Base-by-base conservation (phyloP, 2,797 vertebrate genomes). In the Clarias laeviceps region DNA sequence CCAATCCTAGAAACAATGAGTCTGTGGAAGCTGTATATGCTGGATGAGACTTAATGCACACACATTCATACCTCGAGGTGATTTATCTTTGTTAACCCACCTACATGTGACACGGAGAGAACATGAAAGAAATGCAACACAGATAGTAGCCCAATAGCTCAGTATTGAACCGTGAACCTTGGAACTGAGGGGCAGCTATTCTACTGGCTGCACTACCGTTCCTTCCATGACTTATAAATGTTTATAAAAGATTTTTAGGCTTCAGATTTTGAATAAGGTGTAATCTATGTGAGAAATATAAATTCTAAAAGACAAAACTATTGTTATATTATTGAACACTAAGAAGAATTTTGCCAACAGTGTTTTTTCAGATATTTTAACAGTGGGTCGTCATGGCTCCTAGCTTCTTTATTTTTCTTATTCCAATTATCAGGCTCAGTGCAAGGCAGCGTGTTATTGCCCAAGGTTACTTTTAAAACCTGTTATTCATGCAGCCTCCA, bases 371-470 rank as follows among this genome's bases (percentile, higher is more conserved):
- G 37, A n/a, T 40, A 40, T 73, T 54, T 27, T 54, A 74, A 59
- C 29, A 34, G 54, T 7, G 1, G 17, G n/a, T 11, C 50, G 56
- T 92, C 91, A 83, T 89, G 92, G 87, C 85, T n/a, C 34, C 87
- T 83, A 82, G 84, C 57, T 68, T 34, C 50, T 17, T 89, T 88
- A 93, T 90, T 90, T 54, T 88, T 91, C 90, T 91, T 70, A 79
- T 81, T 87, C 84, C 79, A 84, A 84, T 87, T 84, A 88, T 86
- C 82, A 87, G 86, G 84, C 87, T 80, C 72, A 76, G 87, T 80
- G 18, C 54, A 22, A 77, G 90, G 56, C 73, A 82, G 59, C 80
- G 15, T 64, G 66, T 83, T 90, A 85, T 85, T 56, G 29, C 87
- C 90, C 84, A 59, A 64, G 45, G 91, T 89, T 86, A 88, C 89